These are phyloP conservation scores for Caretta caretta DNA, from an alignment of 2,113 vertebrate species.

Conservation along the genomic window DNA sequence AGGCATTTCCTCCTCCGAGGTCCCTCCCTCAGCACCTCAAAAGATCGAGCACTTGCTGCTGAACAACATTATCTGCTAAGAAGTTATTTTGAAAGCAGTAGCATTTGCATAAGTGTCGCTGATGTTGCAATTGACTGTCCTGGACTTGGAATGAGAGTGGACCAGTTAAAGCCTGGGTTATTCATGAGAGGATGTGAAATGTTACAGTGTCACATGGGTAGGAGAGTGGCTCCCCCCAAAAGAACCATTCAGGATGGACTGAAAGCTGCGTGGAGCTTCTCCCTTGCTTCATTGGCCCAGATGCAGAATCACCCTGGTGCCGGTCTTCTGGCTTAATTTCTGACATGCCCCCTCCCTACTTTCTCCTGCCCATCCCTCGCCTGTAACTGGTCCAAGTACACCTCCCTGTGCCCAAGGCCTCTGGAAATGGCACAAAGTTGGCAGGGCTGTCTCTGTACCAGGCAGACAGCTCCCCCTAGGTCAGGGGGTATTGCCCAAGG, in stretches of 20 bases:
- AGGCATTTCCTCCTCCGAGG: neutral
- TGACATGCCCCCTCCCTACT: neutral
- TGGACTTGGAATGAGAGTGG: neutral
- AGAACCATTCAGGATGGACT: neutral
- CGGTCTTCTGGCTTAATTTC: neutral
- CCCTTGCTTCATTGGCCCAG: neutral
- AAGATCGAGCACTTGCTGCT: neutral
- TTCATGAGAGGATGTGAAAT: neutral
- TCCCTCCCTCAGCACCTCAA: neutral
- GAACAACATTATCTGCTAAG: neutral
- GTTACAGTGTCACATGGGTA: neutral
- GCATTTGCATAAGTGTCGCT: neutral
- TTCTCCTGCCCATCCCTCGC: rapidly evolving
- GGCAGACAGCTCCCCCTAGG: neutral
- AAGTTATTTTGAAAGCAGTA: neutral
- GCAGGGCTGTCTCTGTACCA: rapidly evolving
- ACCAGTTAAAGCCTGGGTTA: neutral
- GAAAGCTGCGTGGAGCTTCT: neutral
- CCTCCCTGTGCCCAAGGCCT: neutral
- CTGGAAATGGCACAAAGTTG: neutral
- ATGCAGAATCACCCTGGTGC: neutral
- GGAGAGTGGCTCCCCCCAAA: neutral
- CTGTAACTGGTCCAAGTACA: neutral
- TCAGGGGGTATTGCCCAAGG: neutral
- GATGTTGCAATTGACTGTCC: neutral